A percentile compares a stretch with the other conserved stretches of the same genome.
Evolutionary conservation across 2,797 vertebrate species (phyloP).

Genomic region (Danio kyathit): DNA sequence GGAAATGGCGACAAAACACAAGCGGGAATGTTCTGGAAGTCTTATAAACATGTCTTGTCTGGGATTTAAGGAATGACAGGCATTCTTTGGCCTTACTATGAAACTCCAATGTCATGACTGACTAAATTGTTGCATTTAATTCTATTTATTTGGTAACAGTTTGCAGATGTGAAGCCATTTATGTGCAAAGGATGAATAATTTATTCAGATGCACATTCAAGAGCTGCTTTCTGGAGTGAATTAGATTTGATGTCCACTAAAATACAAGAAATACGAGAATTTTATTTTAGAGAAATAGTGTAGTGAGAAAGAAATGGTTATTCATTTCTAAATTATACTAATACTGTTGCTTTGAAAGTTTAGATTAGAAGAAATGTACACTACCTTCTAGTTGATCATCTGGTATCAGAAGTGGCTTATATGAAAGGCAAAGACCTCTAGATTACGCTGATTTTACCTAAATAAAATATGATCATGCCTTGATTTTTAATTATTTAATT

Average conservation of each 20-base stretch:
- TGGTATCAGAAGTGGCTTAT: too few relatives aligned
- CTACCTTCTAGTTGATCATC: too few relatives aligned
- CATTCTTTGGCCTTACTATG: neutral
- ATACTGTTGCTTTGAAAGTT: too few relatives aligned
- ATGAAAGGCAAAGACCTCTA: too few relatives aligned
- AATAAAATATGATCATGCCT: too few relatives aligned
- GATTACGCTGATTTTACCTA: too few relatives aligned
- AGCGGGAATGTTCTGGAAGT: constrained; percentile 14
- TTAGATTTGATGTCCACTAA: neutral
- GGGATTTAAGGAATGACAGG: neutral
- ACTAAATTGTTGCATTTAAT: neutral
- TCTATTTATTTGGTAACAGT: neutral
- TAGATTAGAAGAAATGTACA: too few relatives aligned
- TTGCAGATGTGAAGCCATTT: neutral
- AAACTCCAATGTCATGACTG: neutral
- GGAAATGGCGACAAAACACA: neutral
- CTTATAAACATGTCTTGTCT: neutral
- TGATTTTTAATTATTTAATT: too few relatives aligned
- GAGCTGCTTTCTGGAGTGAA: neutral
- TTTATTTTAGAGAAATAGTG: neutral
- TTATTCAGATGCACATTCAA: neutral
- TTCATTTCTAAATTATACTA: neutral
- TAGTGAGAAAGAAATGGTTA: neutral
- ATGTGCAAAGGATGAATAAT: neutral
- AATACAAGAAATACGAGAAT: neutral